Base-by-base conservation (phyloP, 2,888 invertebrate species). In the Standfussiana lucernea region DNA sequence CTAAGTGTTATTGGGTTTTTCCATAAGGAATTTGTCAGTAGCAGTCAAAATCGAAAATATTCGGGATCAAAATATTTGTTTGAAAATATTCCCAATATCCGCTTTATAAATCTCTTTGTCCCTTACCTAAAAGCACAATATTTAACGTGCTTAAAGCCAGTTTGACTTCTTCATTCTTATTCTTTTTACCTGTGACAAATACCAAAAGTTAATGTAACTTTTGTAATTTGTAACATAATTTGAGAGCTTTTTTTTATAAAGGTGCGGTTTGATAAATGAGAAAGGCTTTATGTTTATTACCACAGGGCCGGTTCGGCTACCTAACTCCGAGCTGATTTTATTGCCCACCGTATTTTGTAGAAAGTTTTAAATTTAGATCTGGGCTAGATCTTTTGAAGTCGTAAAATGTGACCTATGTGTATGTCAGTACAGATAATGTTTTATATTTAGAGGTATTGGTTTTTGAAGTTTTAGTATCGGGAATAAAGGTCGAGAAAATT, bases 191-290 rank as follows among this genome's bases (percentile, higher is more conserved):
- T 74, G 45, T 40, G 37, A 75, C 18, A 59, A 78, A 56, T 40
- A 35, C 32, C 15, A 75, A 77, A 80, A 75, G 40, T 56, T 47
- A 28, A 24, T 35, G 37, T 65, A 75, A 78, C 78, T 75, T 80
- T 79, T 56, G 61, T 85, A 83, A 84, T 85, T 85, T 85, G 75
- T 88, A 72, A 86, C 77, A 80, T 90, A 88, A 90, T 91, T 87
- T 88, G 84, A 87, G 70, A 89, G 86, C 75, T 82, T 89, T 87
- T 82, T 82, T 61, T 80, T 82, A 85, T 82, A 84, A 81, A 88
- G 88, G 89, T 84, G 88, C 72, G 88, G 72, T 86, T 80, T 89
- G 86, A 89, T 86, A 88, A 88, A 91, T 89, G 89, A 84, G 83
- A 79, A 47, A 69, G 84, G 85, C 84, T 88, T 85, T 85, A 77